These are phyloP conservation scores for Columba guinea DNA, from an alignment of 2,797 vertebrate genomes.

Conservation along the genomic window DNA sequence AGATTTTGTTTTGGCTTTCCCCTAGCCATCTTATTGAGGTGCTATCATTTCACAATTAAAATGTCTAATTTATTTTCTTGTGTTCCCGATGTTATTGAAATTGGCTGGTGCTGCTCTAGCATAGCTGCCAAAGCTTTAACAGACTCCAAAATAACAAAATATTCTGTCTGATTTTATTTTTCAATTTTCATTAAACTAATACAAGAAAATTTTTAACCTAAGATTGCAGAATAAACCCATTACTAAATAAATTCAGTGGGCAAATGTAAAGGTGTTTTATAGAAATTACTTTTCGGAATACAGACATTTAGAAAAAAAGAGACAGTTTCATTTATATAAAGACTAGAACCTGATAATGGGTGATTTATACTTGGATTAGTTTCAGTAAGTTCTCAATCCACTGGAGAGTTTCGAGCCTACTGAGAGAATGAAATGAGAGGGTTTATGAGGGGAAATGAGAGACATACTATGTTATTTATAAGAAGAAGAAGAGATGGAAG, in stretches of 20 bases:
- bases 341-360: not conserved
- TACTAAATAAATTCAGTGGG: not conserved
- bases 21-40: not conserved
- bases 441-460: not conserved
- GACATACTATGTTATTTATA: not conserved
- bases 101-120: not conserved
- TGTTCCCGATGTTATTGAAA: slow-evolving; percentile 25
- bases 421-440: not conserved
- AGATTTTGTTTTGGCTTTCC: slow-evolving; percentile 33
- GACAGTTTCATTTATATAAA: not conserved
- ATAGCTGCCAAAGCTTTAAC: slow-evolving; percentile 23
- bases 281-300: slow-evolving; percentile 19
- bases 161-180: slow-evolving; percentile 46
- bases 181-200: slow-evolving; percentile 27
- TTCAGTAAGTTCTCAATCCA: not conserved
- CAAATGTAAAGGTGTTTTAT: slow-evolving; percentile 6
- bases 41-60: slow-evolving; percentile 69
- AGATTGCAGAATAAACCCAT: slow-evolving; percentile 6
- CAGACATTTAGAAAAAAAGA: not conserved
- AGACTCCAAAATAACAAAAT: slow-evolving; percentile 41
- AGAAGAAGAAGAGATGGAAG: not conserved
- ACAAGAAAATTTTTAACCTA: slow-evolving; percentile 32
- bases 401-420: not conserved
- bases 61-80: slow-evolving; percentile 55
- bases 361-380: not conserved